These are phyloP conservation scores for Steromphala cineraria DNA, from an alignment of 2,888 invertebrate genomes.

Conservation along the genomic window DNA sequence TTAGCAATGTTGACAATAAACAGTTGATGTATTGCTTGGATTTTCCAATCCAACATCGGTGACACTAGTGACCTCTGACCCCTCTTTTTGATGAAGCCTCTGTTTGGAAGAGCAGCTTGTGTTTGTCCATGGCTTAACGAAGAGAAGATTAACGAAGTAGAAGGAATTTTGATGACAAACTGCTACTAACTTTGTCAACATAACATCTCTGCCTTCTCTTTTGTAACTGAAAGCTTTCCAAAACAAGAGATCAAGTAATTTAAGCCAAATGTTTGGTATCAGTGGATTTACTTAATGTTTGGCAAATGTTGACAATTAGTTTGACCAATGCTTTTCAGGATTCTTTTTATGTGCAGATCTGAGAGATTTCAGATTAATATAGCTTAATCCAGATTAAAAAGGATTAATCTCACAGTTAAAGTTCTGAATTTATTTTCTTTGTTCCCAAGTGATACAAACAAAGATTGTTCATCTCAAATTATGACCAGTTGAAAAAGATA, in stretches of 20 bases:
- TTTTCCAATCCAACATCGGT: background rate
- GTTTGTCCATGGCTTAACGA: background rate
- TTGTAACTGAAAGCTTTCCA: background rate
- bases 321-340: background rate
- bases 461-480: too few species aligned
- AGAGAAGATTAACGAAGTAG: conserved; percentile 21
- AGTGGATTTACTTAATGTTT: background rate
- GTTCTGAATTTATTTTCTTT: too few species aligned
- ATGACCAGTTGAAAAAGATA: too few species aligned
- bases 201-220: background rate
- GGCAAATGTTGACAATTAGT: conserved; percentile 13
- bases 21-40: background rate
- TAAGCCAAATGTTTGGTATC: background rate
- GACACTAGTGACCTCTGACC: background rate
- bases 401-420: too few species aligned
- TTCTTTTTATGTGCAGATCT: too few species aligned
- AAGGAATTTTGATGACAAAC: conserved; percentile 18
- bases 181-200: conserved; percentile 11
- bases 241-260: background rate
- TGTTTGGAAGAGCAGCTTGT: conserved; percentile 4
- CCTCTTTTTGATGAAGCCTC: background rate
- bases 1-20: conserved; percentile 9
- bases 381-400: too few species aligned
- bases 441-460: too few species aligned
- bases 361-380: too few species aligned